A percentile compares a stretch with the other conserved stretches of the same genome.
These are phyloP conservation scores for Drosophila seguyi DNA, from an alignment of 1,140 invertebrate species.

Conservation along the genomic window DNA sequence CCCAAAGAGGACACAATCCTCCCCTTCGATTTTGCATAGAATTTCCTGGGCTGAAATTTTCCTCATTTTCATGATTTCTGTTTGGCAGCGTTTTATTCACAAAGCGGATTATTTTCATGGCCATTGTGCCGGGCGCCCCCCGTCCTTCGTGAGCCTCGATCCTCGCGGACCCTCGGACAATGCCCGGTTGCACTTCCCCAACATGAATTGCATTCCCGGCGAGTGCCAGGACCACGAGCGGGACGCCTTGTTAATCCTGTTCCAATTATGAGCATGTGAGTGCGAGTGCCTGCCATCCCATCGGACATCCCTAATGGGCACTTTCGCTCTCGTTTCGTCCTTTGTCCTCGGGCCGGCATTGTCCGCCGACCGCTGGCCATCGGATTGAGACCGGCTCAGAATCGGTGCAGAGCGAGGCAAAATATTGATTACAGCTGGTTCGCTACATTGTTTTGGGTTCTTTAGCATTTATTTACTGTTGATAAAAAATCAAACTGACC, in stretches of 20 bases:
- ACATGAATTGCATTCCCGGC: slow-evolving; percentile 59
- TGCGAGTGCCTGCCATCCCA: slow-evolving; percentile 45
- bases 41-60: slow-evolving; percentile 27
- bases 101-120: slow-evolving; percentile 83
- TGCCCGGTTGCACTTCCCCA: slow-evolving; percentile 35
- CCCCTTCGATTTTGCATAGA: slow-evolving; percentile 66
- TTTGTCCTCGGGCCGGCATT: slow-evolving; percentile 44
- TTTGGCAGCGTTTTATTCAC: slow-evolving; percentile 76
- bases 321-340: slow-evolving; percentile 63
- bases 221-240: slow-evolving; percentile 15
- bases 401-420: slow-evolving; percentile 52
- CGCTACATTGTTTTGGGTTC: slow-evolving; percentile 52
- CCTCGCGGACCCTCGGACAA: slow-evolving; percentile 64
- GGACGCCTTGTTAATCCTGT: slow-evolving; percentile 77
- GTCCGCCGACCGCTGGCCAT: slow-evolving; percentile 46
- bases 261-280: slow-evolving; percentile 80
- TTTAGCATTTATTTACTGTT: slow-evolving; percentile 61
- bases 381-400: slow-evolving; percentile 29
- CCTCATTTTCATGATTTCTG: slow-evolving; percentile 55
- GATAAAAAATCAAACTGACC: slow-evolving; percentile 74
- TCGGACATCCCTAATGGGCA: slow-evolving; percentile 71
- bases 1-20: slow-evolving; percentile 4
- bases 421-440: slow-evolving; percentile 77
- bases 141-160: slow-evolving; percentile 18
- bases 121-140: slow-evolving; percentile 52